A percentile compares a stretch with the other conserved stretches of the same genome.
These are phyloP conservation scores for Leptinotarsa juncta DNA, from an alignment of 2,888 invertebrate genomes.

Conservation along the genomic window DNA sequence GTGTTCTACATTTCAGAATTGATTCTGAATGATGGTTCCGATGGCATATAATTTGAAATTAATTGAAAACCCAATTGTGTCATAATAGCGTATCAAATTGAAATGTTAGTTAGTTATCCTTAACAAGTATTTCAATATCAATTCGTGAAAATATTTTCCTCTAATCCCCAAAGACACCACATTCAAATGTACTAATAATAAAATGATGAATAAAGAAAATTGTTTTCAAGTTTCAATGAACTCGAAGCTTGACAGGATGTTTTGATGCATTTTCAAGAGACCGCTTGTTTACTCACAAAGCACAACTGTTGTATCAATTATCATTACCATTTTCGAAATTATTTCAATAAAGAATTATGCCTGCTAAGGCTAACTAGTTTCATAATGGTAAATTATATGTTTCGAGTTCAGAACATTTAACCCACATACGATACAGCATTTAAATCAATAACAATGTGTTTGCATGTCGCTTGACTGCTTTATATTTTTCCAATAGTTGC, in stretches of 20 bases:
- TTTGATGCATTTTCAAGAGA: not conserved
- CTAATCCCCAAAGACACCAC: too few species aligned
- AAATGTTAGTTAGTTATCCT: too few species aligned
- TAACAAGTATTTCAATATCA: too few species aligned
- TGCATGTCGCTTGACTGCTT: not conserved
- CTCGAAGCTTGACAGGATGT: not conserved
- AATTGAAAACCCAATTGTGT: too few species aligned
- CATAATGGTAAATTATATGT: not conserved
- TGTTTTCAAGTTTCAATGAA: not conserved
- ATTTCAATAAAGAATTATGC: slow-evolving; percentile 14
- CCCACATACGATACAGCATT: slow-evolving; percentile 17
- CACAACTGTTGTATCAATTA: not conserved
- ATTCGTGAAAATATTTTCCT: too few species aligned
- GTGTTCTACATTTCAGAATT: too few species aligned
- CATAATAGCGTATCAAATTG: too few species aligned
- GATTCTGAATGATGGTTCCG: too few species aligned
- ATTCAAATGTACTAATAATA: too few species aligned
- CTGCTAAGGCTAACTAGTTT: slow-evolving; percentile 13
- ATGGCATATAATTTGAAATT: too few species aligned
- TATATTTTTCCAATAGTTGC: not conserved
- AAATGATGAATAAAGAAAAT: not conserved
- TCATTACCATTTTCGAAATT: slow-evolving; percentile 5
- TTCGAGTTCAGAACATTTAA: slow-evolving; percentile 14
- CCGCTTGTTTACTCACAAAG: not conserved
- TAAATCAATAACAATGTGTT: slow-evolving; percentile 8